phyloP scores from a whole-genome alignment of 2,797 vertebrate genomes.

The Urocyon cinereoargenteus region DNA sequence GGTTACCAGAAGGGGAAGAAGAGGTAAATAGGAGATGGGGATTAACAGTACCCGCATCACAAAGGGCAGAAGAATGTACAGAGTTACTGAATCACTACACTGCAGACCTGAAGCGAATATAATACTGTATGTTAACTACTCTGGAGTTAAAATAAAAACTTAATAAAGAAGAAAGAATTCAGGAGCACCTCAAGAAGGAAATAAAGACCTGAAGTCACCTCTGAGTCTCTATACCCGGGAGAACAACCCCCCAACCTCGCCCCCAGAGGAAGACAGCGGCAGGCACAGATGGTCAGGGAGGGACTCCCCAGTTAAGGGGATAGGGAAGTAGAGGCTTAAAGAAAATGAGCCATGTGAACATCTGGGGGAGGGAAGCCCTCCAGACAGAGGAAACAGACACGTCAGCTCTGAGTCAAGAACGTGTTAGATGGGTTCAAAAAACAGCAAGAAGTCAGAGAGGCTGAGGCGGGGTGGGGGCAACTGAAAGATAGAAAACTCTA shows the following conservation, averaged over 20 bases:
- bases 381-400: background rate
- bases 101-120: background rate
- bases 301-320: background rate
- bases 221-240: background rate
- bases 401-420: background rate
- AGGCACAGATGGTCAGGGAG: background rate
- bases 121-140: background rate
- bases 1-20: background rate
- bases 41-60: background rate
- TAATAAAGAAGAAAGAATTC: background rate
- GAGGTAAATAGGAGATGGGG: background rate
- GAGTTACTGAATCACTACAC: background rate
- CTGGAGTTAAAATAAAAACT: background rate
- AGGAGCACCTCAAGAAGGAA: background rate
- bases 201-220: background rate
- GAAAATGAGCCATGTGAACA: background rate
- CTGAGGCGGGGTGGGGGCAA: too few relatives aligned
- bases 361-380: background rate
- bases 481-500: background rate
- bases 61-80: background rate
- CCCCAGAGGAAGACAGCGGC: background rate
- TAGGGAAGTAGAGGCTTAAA: background rate
- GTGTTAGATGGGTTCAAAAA: background rate
- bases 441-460: background rate
- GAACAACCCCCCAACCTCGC: background rate